phyloP scores from a whole-genome alignment of 2,113 vertebrate genomes.

The Circaetus gallicus region DNA sequence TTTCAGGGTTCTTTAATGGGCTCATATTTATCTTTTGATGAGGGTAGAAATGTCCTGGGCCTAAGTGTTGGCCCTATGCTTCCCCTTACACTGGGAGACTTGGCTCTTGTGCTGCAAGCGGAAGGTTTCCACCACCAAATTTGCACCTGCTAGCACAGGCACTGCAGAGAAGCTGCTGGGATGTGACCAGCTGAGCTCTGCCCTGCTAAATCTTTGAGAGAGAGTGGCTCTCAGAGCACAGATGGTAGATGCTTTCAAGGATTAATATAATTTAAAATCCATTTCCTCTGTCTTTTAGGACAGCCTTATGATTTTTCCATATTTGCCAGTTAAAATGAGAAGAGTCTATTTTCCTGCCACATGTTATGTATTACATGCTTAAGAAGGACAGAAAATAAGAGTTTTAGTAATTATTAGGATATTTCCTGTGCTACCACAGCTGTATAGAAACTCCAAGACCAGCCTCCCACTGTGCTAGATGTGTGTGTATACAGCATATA shows the following conservation, averaged over 20 bases:
- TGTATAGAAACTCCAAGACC: background rate
- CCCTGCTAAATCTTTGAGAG: background rate
- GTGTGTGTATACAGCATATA: background rate
- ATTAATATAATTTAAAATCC: background rate
- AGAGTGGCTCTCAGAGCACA: background rate
- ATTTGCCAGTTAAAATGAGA: background rate
- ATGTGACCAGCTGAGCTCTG: background rate
- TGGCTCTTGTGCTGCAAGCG: background rate
- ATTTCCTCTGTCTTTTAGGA: background rate
- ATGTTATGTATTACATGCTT: background rate
- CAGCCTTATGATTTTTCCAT: background rate
- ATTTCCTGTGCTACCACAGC: background rate
- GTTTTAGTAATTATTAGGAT: background rate
- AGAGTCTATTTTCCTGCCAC: background rate
- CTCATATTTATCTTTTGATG: background rate
- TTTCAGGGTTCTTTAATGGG: background rate
- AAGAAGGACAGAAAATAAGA: background rate
- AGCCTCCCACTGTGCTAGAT: background rate
- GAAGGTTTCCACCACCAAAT: background rate
- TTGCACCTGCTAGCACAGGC: background rate
- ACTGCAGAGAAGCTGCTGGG: background rate
- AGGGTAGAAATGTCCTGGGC: background rate
- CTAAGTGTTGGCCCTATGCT: background rate
- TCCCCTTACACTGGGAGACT: no score
- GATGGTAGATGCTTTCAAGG: background rate